A percentile compares a stretch with the other conserved stretches of the same genome.
Evolutionary conservation across 2,888 invertebrate genomes (phyloP).

Genomic region (Shargacucullia verbasci): DNA sequence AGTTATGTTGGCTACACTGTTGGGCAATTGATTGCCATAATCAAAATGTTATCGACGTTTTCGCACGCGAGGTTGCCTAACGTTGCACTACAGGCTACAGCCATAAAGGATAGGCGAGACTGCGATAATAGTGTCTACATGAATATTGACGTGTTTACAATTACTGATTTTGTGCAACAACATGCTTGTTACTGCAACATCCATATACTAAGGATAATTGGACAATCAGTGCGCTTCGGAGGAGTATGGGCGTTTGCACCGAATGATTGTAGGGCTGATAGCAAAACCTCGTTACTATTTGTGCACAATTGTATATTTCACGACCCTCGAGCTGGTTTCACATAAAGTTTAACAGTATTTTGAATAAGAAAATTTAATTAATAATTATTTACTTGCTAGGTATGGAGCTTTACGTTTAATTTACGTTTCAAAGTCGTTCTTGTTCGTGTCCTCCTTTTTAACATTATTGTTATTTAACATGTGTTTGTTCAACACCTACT

Average conservation of each 20-base stretch:
- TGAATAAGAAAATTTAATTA: too few relatives aligned
- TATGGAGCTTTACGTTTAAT: neutral
- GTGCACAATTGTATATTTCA: slow-evolving; percentile 9
- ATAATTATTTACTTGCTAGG: too few relatives aligned
- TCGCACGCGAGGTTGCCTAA: slow-evolving; percentile 66
- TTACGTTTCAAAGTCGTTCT: neutral
- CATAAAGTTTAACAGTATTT: neutral
- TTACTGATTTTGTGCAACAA: slow-evolving; percentile 49
- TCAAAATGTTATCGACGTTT: slow-evolving; percentile 65
- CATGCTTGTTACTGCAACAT: slow-evolving; percentile 37
- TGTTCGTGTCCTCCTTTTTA: slow-evolving; percentile 3
- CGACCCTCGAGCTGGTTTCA: slow-evolving; percentile 3
- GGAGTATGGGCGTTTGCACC: slow-evolving; percentile 30
- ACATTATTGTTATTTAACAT: slow-evolving; percentile 19
- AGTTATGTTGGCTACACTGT: slow-evolving; percentile 45
- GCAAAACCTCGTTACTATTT: slow-evolving; percentile 25
- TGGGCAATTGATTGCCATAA: slow-evolving; percentile 59
- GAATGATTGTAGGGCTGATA: slow-evolving; percentile 39
- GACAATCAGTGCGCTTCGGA: slow-evolving; percentile 44
- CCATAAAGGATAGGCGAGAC: slow-evolving; percentile 40
- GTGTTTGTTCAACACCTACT: slow-evolving; percentile 21
- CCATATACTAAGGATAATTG: slow-evolving; percentile 49
- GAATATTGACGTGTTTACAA: slow-evolving; percentile 45
- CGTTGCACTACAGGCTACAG: slow-evolving; percentile 24
- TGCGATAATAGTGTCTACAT: slow-evolving; percentile 30